Evolutionary conservation across 2,797 vertebrate genomes (phyloP).

Genomic region (Myioborus miniatus): DNA sequence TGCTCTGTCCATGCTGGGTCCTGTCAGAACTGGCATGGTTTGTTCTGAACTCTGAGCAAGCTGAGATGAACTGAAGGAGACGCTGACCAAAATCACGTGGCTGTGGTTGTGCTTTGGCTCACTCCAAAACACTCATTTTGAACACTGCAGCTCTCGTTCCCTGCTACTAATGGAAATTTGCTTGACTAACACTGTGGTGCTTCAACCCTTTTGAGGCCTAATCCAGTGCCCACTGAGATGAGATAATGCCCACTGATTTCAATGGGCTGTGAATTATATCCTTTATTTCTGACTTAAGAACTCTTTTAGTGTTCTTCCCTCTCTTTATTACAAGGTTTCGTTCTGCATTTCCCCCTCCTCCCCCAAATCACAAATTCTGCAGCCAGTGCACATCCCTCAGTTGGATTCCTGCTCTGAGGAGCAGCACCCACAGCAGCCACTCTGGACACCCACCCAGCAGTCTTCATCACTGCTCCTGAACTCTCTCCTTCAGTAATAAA

Average conservation of each 20-base stretch:
- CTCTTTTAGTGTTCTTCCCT: conserved; percentile 7
- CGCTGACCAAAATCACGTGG: background rate
- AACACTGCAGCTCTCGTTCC: background rate
- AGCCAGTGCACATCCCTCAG: background rate
- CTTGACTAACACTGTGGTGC: background rate
- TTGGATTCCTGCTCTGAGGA: background rate
- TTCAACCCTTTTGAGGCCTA: conserved; percentile 34
- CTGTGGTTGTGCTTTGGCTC: background rate
- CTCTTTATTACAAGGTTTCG: background rate
- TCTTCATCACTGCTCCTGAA: background rate
- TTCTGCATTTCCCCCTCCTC: background rate
- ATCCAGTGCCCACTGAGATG: conserved; percentile 49
- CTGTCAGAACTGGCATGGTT: background rate
- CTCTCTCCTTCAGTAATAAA: conserved; percentile 62
- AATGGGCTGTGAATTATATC: conserved; percentile 27
- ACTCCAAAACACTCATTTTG: background rate
- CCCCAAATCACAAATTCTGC: background rate
- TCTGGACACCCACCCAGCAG: background rate
- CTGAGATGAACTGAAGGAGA: background rate
- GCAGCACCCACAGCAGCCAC: background rate
- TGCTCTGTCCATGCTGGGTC: background rate
- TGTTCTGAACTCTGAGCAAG: background rate
- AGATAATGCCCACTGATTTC: conserved; percentile 47
- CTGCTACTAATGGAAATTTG: conserved; percentile 25
- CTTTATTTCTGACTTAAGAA: conserved; percentile 21